Evolutionary conservation across 2,888 invertebrate genomes (phyloP), one percentile per base, ranked within the genome.

Genomic region (Idaea straminata): DNA sequence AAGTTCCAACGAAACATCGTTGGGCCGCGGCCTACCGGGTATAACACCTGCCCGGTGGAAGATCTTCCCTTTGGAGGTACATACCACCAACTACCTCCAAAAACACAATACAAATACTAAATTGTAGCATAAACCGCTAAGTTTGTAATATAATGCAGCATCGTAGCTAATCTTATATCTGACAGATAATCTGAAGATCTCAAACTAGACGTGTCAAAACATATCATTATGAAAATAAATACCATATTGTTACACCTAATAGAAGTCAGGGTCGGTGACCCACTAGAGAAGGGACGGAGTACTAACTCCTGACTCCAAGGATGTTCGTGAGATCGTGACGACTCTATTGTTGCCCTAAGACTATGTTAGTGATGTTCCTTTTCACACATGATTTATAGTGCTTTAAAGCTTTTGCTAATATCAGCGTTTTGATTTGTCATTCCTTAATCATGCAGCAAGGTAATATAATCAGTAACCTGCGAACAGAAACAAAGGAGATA

Each of bases 321-420:
- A 89, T 91, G 85, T 79, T 83, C 89, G 87, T 88, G 89, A 83
- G 80, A 69, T 89, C 90, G 89, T 89, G 88, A 87, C 83, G 78
- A 68, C 74, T 73, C 78, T 74, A 79, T 84, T 84, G 83, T 85
- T 83, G 75, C 80, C 80, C 76, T 82, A 77, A 70, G 66, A 61
- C 61, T 64, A 62, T 62, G 62, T 68, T 64, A 67, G 68, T 59
- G 65, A 62, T 70, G 70, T 64, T 68, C 68, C 64, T 58, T 16
- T 16, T 58, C n/a, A 66, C 64, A 68, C 69, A 66, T 69, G 68
- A 70, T 70, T 73, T 69, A 67, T 68, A 66, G 66, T 57, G 63
- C 64, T 36, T 25, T 47, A 1, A 47, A 47, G 0, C 3, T 47
- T 4, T 3, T 47, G 5, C 4, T 4, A 4, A 47, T 47, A 7